These are phyloP conservation scores for Alouatta palliata DNA, from an alignment of 2,113 vertebrate genomes.

Conservation along the genomic window DNA sequence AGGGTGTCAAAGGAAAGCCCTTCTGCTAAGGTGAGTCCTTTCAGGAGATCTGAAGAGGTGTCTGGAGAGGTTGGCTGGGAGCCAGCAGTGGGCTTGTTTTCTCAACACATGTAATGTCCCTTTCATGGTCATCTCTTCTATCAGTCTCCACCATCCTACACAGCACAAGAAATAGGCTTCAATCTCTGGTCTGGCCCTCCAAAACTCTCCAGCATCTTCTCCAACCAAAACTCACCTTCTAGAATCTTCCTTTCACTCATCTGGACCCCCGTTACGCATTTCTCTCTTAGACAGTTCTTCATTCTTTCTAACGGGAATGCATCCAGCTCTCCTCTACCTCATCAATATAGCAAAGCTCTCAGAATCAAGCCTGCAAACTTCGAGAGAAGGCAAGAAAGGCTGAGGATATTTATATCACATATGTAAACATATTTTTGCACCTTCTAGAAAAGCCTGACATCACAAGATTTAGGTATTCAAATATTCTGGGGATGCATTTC, in stretches of 20 bases:
- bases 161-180: not conserved
- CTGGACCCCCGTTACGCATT: not conserved
- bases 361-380: not conserved
- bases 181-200: not conserved
- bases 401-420: too few relatives aligned
- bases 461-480: not conserved
- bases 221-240: not conserved
- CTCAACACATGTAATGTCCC: not conserved
- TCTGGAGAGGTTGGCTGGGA: not conserved
- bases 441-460: not conserved
- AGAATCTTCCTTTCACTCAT: not conserved
- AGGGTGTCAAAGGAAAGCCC: not conserved
- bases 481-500: not conserved
- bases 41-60: not conserved
- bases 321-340: not conserved
- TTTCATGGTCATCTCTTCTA: too few relatives aligned
- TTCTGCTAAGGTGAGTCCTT: not conserved
- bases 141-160: not conserved
- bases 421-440: not conserved
- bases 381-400: not conserved
- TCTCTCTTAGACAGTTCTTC: not conserved
- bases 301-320: not conserved
- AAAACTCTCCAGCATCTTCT: not conserved
- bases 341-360: not conserved
- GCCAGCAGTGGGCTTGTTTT: too few relatives aligned